Percentiles rank a stretch among this genome's conserved stretches.
Conservation (phyloP, 2,888 invertebrate species). For the Cheilosia urbana region DNA sequence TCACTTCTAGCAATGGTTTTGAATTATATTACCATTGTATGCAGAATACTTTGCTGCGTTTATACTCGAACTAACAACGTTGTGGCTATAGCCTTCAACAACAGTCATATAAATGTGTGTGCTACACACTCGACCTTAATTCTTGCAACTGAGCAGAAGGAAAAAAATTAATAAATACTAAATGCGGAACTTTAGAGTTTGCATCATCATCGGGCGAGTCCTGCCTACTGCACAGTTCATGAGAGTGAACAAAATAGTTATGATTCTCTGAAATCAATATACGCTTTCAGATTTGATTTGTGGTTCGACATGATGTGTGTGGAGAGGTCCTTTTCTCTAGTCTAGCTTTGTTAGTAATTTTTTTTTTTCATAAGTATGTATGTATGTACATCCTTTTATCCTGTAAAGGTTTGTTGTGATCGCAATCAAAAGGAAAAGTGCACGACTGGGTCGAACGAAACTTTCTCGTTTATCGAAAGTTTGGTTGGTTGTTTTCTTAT, state of each 20-base stretch:
- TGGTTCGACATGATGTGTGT: neutral
- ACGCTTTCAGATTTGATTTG: slow-evolving; percentile 33
- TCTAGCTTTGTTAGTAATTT: neutral
- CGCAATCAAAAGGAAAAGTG: no score
- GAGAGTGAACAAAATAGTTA: slow-evolving; percentile 36
- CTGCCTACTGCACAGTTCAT: slow-evolving; percentile 13
- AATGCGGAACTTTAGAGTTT: slow-evolving; percentile 44
- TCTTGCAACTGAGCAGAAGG: slow-evolving; percentile 39
- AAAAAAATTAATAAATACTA: slow-evolving; percentile 38
- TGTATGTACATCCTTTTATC: neutral
- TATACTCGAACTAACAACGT: slow-evolving; percentile 68
- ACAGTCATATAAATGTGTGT: slow-evolving; percentile 61
- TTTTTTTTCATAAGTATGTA: neutral
- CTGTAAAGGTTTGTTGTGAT: no score
- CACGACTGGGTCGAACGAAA: no score
- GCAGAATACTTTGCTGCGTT: slow-evolving; percentile 66
- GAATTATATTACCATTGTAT: slow-evolving; percentile 75
- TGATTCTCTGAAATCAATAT: slow-evolving; percentile 56
- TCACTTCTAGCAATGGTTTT: slow-evolving; percentile 69
- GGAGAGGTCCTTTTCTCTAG: neutral
- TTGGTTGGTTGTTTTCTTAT: no score
- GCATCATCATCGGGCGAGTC: slow-evolving; percentile 18
- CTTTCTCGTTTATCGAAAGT: no score
- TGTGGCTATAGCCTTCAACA: slow-evolving; percentile 62
- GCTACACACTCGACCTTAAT: slow-evolving; percentile 73